Conservation (phyloP, 2,888 invertebrate species). For the Lysandra coridon region DNA sequence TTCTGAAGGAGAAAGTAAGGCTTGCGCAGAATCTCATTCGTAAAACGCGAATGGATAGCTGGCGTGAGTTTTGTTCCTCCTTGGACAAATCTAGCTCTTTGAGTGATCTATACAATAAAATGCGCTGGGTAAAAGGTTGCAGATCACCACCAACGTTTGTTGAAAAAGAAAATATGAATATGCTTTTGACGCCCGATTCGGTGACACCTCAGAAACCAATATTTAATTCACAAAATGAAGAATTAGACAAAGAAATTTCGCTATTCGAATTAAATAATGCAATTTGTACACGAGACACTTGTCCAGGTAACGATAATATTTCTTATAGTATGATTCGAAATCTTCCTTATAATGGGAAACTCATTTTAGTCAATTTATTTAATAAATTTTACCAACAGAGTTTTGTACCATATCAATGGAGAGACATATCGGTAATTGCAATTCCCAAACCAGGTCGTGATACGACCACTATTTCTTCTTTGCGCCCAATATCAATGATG, state of each 20-base stretch:
- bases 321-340: not conserved
- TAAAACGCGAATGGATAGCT: not conserved
- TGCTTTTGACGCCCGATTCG: not conserved
- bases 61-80: not conserved
- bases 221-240: no score
- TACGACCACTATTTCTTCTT: no score
- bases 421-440: no score
- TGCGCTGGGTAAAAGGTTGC: not conserved
- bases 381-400: no score
- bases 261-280: no score
- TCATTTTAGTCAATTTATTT: no score
- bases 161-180: not conserved
- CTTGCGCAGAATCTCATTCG: not conserved
- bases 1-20: not conserved
- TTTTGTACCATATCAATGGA: no score
- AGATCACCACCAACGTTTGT: not conserved
- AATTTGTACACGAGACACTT: not conserved
- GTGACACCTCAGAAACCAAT: no score
- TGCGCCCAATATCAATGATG: not conserved
- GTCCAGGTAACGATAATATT: not conserved
- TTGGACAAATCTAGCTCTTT: not conserved
- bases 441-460: no score
- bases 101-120: not conserved
- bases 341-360: no score
- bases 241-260: no score